phyloP scores from a whole-genome alignment of 23 tunicate species.

The Ascidia mentula region DNA sequence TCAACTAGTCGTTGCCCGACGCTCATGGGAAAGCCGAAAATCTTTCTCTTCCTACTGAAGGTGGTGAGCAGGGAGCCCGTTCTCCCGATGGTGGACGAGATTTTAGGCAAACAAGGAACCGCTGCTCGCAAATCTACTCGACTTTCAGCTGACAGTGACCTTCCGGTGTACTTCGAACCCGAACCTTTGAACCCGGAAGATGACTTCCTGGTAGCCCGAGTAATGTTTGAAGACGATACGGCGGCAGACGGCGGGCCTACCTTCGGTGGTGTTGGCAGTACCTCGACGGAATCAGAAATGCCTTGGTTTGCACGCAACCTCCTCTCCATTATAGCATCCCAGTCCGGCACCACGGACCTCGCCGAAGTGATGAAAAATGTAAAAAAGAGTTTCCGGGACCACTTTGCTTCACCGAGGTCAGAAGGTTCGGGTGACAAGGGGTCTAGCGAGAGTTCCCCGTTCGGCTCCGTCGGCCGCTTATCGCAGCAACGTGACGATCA shows the following conservation, averaged over 20 bases:
- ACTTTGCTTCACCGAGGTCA: slow-evolving; percentile 30
- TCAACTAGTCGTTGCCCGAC: slow-evolving; percentile 61
- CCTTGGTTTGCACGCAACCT: slow-evolving; percentile 70
- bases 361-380: slow-evolving; percentile 41
- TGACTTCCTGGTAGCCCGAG: slow-evolving; percentile 55
- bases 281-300: slow-evolving; percentile 24
- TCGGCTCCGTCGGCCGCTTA: background rate
- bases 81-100: slow-evolving; percentile 26
- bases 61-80: slow-evolving; percentile 55
- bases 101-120: background rate
- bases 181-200: slow-evolving; percentile 48
- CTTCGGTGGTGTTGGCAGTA: slow-evolving; percentile 53
- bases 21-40: slow-evolving; percentile 75
- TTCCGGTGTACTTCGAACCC: slow-evolving; percentile 55
- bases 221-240: slow-evolving; percentile 66
- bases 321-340: slow-evolving; percentile 40
- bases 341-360: slow-evolving; percentile 64
- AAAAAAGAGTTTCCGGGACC: slow-evolving; percentile 30
- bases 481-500: slow-evolving; percentile 19
- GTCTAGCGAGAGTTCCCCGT: background rate
- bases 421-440: background rate
- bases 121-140: slow-evolving; percentile 3
- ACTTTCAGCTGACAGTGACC: background rate
- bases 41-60: slow-evolving; percentile 50
- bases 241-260: slow-evolving; percentile 61